Evolutionary conservation across 2,888 invertebrate genomes (phyloP), one percentile per base, ranked within the genome.

Genomic region (Cephalotes varians): DNA sequence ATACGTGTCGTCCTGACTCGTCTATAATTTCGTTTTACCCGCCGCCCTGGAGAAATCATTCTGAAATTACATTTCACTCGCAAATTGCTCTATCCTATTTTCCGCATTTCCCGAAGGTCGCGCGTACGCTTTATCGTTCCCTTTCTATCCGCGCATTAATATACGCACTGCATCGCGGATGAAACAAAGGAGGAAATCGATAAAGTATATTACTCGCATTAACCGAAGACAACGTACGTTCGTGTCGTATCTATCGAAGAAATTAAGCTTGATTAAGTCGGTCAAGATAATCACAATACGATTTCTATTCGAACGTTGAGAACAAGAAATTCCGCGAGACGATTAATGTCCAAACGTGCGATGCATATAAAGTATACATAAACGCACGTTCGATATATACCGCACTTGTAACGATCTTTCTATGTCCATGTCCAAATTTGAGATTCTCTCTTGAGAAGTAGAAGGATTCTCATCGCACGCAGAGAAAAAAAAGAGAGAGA

Each of bases 401-500:
- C 37, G 28, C 15, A 5, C 31, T 73, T 40, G 54, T 56, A 25
- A 64, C 9, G 37, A 54, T 40, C 51, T 28, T 58, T 18, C 58
- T 67, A 31, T 58, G 47, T 64, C 56, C 31, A 51, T 83, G 85
- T 87, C 79, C 77, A 82, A 84, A 81, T 62, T 28, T 49, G 73
- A 79, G 79, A 83, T 81, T 82, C 77, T 83, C 82, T n/a, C n/a
- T n/a, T n/a, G n/a, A n/a, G 25, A 86, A 82, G 82, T 87, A 83
- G 81, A 85, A 79, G 18, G 47, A 28, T 54, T 54, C 58, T 58
- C 54, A 9, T 44, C 15, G 40, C 12, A 31, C 18, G 37, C n/a
- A 37, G 28, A 51, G 6, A 47, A 21, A 62, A 12, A 40, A 12
- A 77, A 71, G 44, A 54, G 44, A 47, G 15, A 79, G 60, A 49